Evolutionary conservation across 2,888 invertebrate species (phyloP).

Genomic region (Idaea biselata): DNA sequence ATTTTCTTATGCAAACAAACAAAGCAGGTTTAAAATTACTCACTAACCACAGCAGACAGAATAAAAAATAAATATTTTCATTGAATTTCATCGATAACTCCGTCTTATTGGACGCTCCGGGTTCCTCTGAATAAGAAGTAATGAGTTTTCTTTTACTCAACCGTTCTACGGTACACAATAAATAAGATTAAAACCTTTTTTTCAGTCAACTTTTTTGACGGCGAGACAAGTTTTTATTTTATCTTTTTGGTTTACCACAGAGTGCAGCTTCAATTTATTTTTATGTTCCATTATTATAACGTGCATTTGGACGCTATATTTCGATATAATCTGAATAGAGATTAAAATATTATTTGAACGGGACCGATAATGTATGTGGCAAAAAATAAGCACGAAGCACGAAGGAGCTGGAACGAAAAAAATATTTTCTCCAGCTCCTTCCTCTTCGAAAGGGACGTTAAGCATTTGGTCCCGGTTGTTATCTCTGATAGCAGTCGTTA

Average conservation of each 20-base stretch:
- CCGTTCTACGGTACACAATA: neutral
- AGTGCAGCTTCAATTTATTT: no score
- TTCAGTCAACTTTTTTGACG: constrained; percentile 19
- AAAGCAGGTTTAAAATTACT: neutral
- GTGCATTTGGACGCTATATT: no score
- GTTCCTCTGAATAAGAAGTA: neutral
- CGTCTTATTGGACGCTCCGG: neutral
- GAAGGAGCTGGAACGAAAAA: no score
- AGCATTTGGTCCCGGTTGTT: no score
- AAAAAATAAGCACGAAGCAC: no score
- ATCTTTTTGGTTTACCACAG: neutral
- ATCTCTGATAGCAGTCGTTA: no score
- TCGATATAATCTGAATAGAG: no score
- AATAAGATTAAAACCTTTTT: constrained; percentile 8
- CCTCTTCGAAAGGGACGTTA: no score
- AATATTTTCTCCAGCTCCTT: no score
- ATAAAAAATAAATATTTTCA: constrained; percentile 18
- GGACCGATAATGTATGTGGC: no score
- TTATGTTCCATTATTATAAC: no score
- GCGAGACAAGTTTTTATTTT: neutral
- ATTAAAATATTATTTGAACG: no score
- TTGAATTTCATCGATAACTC: neutral
- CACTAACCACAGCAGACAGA: constrained; percentile 18
- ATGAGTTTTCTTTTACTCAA: neutral
- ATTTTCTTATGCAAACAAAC: neutral